Evolutionary conservation across 2,797 vertebrate species (phyloP).

Genomic region (Microcaecilia unicolor): DNA sequence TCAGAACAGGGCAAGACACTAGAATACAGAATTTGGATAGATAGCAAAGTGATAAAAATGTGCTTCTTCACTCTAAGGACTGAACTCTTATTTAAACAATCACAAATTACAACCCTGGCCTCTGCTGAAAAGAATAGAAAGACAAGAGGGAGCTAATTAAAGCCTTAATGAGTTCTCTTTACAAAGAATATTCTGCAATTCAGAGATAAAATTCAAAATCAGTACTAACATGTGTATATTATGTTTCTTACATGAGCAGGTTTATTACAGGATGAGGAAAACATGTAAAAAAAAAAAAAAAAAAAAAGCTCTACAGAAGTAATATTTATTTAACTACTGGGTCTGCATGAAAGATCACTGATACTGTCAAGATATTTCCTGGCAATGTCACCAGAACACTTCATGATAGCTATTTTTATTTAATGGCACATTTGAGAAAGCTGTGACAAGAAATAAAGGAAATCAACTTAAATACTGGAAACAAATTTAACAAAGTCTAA

Average conservation of each 20-base stretch:
- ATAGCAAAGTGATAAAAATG: slow-evolving; percentile 7
- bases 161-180: slow-evolving; percentile 42
- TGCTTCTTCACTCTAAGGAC: slow-evolving; percentile 30
- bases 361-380: too few species aligned
- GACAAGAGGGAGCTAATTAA: slow-evolving; percentile 40
- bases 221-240: slow-evolving; percentile 25
- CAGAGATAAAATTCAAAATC: slow-evolving; percentile 35
- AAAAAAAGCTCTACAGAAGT: too few species aligned
- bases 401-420: too few species aligned
- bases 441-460: too few species aligned
- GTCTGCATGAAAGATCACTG: too few species aligned
- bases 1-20: slow-evolving; percentile 8
- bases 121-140: slow-evolving; percentile 27
- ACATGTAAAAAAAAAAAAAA: too few species aligned
- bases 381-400: too few species aligned
- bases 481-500: too few species aligned
- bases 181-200: slow-evolving; percentile 37
- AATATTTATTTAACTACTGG: too few species aligned
- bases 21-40: not conserved
- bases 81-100: slow-evolving; percentile 16
- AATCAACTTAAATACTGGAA: too few species aligned
- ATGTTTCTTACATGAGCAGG: slow-evolving; percentile 10
- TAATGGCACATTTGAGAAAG: too few species aligned
- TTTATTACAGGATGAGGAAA: too few species aligned
- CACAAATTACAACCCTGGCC: slow-evolving; percentile 16